Percentiles rank a stretch among this genome's conserved stretches.
Evolutionary conservation across 2,888 invertebrate species (phyloP).

Genomic region (Synanthedon formicaeformis): DNA sequence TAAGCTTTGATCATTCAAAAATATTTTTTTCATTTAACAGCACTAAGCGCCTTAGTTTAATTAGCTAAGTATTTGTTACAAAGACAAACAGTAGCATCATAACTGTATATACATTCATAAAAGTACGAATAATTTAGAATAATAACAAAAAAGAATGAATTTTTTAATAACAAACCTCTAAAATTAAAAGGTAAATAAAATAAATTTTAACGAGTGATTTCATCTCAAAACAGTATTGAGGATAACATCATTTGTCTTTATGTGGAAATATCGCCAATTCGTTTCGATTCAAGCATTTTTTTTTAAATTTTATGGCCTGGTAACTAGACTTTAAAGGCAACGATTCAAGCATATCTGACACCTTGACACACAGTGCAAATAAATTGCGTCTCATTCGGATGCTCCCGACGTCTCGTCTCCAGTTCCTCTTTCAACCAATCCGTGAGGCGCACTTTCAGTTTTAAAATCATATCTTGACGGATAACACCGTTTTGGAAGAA

Average conservation of each 20-base stretch:
- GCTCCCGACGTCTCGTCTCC: conserved; percentile 21
- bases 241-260: not conserved
- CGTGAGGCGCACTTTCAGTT: conserved; percentile 37
- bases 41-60: too few species aligned
- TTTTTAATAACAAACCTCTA: too few species aligned
- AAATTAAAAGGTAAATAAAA: too few species aligned
- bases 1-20: too few species aligned
- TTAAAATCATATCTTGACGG: conserved; percentile 40
- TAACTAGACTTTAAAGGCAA: conserved; percentile 1
- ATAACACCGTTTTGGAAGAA: conserved; percentile 58
- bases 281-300: conserved; percentile 13
- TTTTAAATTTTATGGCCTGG: not conserved
- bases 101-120: too few species aligned
- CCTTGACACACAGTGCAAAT: conserved; percentile 43
- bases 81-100: too few species aligned
- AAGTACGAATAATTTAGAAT: too few species aligned
- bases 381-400: conserved; percentile 34
- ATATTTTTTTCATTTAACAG: too few species aligned
- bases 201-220: not conserved
- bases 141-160: too few species aligned
- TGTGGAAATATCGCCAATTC: not conserved
- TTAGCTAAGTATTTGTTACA: too few species aligned
- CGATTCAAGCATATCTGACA: conserved; percentile 28
- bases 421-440: conserved; percentile 36
- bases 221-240: not conserved